Conservation (phyloP, 2,888 invertebrate species). For the Podabrus alpinus region DNA sequence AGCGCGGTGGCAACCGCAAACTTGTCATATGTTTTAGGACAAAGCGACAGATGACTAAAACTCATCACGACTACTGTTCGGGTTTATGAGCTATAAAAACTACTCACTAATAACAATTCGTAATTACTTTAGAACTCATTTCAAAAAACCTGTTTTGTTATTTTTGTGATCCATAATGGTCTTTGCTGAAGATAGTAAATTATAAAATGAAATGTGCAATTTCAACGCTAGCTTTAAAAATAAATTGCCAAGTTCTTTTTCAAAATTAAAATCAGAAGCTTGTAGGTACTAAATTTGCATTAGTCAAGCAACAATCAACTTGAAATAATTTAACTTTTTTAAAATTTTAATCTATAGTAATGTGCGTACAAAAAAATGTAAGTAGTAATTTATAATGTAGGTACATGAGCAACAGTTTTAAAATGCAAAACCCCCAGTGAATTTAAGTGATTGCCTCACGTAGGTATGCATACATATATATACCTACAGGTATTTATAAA, state of each 20-base stretch:
- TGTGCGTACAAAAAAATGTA: background rate
- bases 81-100: slow-evolving; percentile 36
- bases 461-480: no score
- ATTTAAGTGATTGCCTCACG: background rate
- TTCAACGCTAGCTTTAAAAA: background rate
- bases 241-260: background rate
- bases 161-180: background rate
- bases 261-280: background rate
- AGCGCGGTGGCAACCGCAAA: slow-evolving; percentile 21
- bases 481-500: background rate
- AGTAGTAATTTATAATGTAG: background rate
- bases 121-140: slow-evolving; percentile 27
- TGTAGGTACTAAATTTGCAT: background rate
- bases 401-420: background rate
- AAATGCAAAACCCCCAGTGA: background rate
- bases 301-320: background rate
- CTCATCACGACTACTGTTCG: slow-evolving; percentile 36
- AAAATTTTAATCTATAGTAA: background rate
- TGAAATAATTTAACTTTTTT: background rate
- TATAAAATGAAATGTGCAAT: background rate
- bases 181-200: slow-evolving; percentile 4
- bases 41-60: slow-evolving; percentile 33
- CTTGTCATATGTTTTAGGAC: slow-evolving; percentile 17
- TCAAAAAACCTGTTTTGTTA: slow-evolving; percentile 21
- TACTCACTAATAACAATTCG: slow-evolving; percentile 25